Evolutionary conservation across 2,797 vertebrate genomes (phyloP).

Genomic region (Vipera ursinii): DNA sequence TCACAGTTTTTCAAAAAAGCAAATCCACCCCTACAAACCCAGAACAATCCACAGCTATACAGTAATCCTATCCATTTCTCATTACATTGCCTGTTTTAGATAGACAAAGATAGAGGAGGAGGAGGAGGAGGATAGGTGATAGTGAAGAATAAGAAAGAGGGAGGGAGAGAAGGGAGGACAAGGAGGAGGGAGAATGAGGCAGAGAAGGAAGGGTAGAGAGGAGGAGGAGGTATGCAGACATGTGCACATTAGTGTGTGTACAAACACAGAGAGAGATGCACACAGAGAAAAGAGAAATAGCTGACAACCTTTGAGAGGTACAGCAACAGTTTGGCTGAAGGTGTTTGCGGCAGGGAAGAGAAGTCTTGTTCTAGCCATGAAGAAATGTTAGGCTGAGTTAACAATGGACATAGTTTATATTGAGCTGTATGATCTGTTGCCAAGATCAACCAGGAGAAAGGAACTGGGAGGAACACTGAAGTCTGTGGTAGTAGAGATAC

Average conservation of each 20-base stretch:
- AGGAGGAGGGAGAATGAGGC: neutral
- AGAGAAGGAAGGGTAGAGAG: neutral
- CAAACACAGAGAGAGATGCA: neutral
- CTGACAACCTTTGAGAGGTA: conserved; percentile 40
- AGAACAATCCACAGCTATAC: neutral
- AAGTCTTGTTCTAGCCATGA: conserved; percentile 54
- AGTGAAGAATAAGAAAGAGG: neutral
- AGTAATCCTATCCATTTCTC: neutral
- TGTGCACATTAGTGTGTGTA: neutral
- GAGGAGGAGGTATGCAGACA: neutral
- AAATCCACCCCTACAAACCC: neutral
- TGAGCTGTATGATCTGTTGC: conserved; percentile 67
- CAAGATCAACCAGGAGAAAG: conserved; percentile 68
- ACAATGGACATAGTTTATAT: conserved; percentile 68
- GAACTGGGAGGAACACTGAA: conserved; percentile 65
- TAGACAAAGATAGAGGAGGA: neutral
- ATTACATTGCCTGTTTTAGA: neutral
- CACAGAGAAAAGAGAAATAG: conserved; percentile 21
- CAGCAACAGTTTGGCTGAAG: conserved; percentile 46
- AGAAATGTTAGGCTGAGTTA: conserved; percentile 57
- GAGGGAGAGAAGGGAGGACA: neutral
- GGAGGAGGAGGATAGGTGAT: neutral
- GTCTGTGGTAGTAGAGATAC: conserved; percentile 66
- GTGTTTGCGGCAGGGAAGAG: conserved; percentile 48
- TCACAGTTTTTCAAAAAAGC: neutral